Evolutionary conservation across 2,113 vertebrate genomes (phyloP).

Genomic region (Indri indri): DNA sequence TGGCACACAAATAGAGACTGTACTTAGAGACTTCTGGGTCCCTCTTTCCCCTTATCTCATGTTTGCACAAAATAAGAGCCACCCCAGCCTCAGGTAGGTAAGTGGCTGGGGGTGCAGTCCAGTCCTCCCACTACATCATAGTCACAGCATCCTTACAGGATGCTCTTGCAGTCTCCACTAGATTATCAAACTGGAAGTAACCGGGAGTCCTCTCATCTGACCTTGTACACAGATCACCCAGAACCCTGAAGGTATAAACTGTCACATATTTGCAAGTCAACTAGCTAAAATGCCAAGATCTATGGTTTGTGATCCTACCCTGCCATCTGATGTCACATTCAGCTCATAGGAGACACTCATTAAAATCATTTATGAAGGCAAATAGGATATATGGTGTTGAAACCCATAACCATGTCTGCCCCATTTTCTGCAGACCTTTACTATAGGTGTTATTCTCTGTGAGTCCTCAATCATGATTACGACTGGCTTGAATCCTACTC

Average conservation of each 20-base stretch:
- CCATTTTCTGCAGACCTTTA: constrained; percentile 22
- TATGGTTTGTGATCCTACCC: background rate
- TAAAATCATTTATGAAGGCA: background rate
- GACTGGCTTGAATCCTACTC: background rate
- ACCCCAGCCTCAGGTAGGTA: background rate
- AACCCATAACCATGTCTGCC: background rate
- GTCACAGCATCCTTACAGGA: background rate
- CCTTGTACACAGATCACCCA: background rate
- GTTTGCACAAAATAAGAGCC: background rate
- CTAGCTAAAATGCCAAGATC: background rate
- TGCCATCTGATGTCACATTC: background rate
- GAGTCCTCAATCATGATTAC: background rate
- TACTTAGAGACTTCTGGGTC: background rate
- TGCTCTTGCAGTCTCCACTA: background rate
- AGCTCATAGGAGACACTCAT: background rate
- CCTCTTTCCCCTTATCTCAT: background rate
- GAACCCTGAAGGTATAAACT: background rate
- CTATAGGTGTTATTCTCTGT: background rate
- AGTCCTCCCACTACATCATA: background rate
- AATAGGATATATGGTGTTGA: background rate
- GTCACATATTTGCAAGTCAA: background rate
- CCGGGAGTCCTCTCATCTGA: background rate
- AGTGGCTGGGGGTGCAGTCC: no score
- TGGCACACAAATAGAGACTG: background rate
- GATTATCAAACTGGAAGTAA: background rate